Conservation (phyloP, 2,797 vertebrate species). For the Dromococcyx pavoninus region DNA sequence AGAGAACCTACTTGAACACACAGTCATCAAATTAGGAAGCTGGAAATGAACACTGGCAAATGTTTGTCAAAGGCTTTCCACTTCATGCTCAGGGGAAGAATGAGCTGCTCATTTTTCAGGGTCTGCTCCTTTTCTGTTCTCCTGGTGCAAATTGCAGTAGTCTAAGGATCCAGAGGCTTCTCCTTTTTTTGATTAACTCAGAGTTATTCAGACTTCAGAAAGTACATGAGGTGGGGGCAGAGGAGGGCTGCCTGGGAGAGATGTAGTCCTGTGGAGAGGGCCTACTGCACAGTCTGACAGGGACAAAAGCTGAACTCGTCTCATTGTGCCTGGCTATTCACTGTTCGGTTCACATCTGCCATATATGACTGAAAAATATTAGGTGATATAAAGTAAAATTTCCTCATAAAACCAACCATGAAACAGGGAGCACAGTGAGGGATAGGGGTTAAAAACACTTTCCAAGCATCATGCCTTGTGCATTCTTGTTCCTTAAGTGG, state of each 20-base stretch:
- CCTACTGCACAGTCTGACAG: background rate
- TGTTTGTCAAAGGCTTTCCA: background rate
- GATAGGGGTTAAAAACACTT: background rate
- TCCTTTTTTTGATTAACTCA: background rate
- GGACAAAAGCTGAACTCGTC: fast-evolving
- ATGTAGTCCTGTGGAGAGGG: fast-evolving
- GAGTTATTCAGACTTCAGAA: background rate
- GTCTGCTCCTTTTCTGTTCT: background rate
- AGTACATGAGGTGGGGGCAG: fast-evolving
- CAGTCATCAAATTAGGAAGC: background rate
- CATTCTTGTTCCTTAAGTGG: background rate
- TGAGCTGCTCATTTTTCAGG: background rate
- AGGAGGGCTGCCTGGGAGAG: background rate
- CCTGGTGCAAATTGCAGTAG: background rate
- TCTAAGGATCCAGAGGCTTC: background rate
- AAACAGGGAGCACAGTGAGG: background rate
- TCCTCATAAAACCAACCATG: background rate
- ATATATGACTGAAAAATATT: background rate
- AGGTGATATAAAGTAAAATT: background rate
- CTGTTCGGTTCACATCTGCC: background rate
- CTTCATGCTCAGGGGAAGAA: background rate
- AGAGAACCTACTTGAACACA: background rate
- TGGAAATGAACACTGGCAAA: background rate
- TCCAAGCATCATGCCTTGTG: background rate
- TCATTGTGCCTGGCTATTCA: background rate